Base-by-base conservation (phyloP, 2,797 vertebrate species). In the Periophthalmus magnuspinnatus region DNA sequence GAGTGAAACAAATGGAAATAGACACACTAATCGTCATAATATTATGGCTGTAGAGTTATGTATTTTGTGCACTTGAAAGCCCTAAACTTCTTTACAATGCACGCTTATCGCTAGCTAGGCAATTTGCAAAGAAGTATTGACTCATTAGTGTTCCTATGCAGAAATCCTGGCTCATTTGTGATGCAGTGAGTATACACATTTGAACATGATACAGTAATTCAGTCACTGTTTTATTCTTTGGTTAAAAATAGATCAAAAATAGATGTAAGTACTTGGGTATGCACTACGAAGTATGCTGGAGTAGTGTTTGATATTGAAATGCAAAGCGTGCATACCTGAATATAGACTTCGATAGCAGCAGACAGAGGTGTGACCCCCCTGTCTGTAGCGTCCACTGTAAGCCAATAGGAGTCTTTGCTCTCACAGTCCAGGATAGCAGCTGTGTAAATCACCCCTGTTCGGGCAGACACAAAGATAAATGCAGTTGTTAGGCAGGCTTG, bases 371-470 rank as follows among this genome's bases (percentile, higher is more conserved):
- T 92, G 0, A 95, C 94, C 2, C 95, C 98, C 32, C 90, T 93
- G 77, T 99, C 97, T 3, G 95, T 95, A 0, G 96, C 97, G 6
- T 94, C 94, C 16, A 99, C 94, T 0, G 95, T 96, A 58, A 99
- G 85, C 98, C 98, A 99, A 72, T 98, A 99, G 0, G 97, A 97
- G 55, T 92, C 92, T 65, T 94, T 96, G 0, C 93, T 95, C 92
- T 99, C 98, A 66, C 95, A 94, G 83, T 99, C 98, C 76, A 99
- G 93, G 80, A 95, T 88, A 71, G 96, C 96, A 32, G 95, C 94
- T 16, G 97, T 98, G 84, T 96, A 97, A 89, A 99, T 94, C 85
- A 97, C 90, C 69, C 98, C 98, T 99, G 86, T 86, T 68, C 67
- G 72, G 72, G 57, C 67, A 72, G 36, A 79, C 72, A 75, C 57